Base-by-base conservation (phyloP, 2,888 invertebrate species). In the Machimus atricapillus region DNA sequence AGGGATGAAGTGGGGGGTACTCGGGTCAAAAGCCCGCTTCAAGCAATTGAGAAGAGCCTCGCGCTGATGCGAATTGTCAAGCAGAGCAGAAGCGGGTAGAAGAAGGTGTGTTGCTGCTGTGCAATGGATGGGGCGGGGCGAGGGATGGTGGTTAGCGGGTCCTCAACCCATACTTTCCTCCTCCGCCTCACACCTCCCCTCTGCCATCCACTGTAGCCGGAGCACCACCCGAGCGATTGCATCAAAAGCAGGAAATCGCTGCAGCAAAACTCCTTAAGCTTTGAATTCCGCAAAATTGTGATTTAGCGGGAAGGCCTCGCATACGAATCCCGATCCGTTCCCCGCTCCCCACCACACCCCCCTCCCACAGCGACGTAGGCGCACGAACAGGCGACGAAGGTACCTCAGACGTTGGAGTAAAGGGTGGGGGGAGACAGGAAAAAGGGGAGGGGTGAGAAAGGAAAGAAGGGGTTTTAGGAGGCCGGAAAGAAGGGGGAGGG, bases 201-300 rank as follows among this genome's bases (percentile, higher is more conserved):
- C 14, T 34, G 37, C 37, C 37, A n/a, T n/a, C 8, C 0, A 14
- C 23, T 27, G 52, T 56, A 23, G 12, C 23, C 23, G 27, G 66
- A 66, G 37, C 37, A 82, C 37, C 37, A 66, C 82, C 82, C 56
- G 37, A 37, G 23, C 19, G 37, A 82, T 82, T 66, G 66, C 82
- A 82, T 82, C 82, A 82, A 52, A 82, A 82, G 40, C 82, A 82
- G 82, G 66, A 82, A 82, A 82, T 82, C 82, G 82, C 82, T 82
- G 82, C 82, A 82, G 82, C 82, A 82, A 82, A 82, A 82, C 82
- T 82, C 82, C 82, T 82, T 82, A 58, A 82, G 82, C 82, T 82
- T 82, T 82, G 82, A 82, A 82, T 82, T 82, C 82, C 82, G 82
- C 82, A 82, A 82, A 82, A 82, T 82, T 66, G 82, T 82, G 82